Base-by-base conservation (phyloP, 1,140 invertebrate genomes). In the Aphis gossypii region DNA sequence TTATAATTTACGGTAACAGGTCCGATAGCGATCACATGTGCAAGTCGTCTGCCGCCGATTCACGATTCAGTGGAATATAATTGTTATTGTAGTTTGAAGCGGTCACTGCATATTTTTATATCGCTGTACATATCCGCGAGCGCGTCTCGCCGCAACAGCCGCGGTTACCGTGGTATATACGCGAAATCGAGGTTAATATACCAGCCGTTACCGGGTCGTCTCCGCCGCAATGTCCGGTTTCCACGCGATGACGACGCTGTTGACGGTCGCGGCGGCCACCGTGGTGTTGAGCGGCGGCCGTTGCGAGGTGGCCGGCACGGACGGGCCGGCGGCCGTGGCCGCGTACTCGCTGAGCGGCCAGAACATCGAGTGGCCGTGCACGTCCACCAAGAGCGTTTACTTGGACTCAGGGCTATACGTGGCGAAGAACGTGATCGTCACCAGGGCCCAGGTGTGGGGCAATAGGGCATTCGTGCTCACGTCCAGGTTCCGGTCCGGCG, bases 311-410 rank as follows among this genome's bases (percentile, higher is more conserved):
- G 9, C 35, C 30, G 25, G 30, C 20, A 4, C 25, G 56, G 46
- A 54, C 68, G 41, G 14, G 23, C 23, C 54, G 30, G 41, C 30
- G 30, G 30, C 7, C 51, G 9, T 68, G 94, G 11, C 90, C 68
- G 11, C 48, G 82, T 86, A 38, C 94, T 94, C 35, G 94, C 92
- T 95, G 0, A 95, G 95, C 21, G 96, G 96, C 21, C 95, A 95
- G 60, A 96, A 96, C 91, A 88, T 97, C 0, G 94, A 95, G 2
- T 97, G 96, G 95, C 96, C 96, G 21, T 96, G 96, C 92, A 95
- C 96, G 11, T 95, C 95, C 82, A 96, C 96, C 25, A 96, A 96
- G 94, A 96, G 96, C 94, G 96, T 97, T 90, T 97, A 96, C 95
- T 95, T 95, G 41, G 46, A 51, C 46, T 30, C 91, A 11, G 96